Percentiles rank a stretch among this genome's conserved stretches.
phyloP scores from a whole-genome alignment of 2,797 vertebrate species.

The Crypturellus tataupa region DNA sequence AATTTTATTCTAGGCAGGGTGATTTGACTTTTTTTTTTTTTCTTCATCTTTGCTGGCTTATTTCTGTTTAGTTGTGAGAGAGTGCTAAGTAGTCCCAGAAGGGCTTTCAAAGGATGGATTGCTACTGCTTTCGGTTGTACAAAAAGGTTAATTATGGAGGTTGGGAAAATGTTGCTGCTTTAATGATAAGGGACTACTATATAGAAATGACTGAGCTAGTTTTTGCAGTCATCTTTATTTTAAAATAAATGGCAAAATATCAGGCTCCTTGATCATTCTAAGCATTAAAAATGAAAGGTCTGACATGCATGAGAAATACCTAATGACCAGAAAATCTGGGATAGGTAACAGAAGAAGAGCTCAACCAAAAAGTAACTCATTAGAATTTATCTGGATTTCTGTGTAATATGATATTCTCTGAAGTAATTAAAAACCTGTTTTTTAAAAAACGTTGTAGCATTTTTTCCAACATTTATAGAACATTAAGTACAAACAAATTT shows the following conservation, averaged over 20 bases:
- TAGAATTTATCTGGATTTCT: constrained; percentile 16
- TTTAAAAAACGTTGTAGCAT: background rate
- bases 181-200: constrained; percentile 53
- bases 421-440: background rate
- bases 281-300: constrained; percentile 58
- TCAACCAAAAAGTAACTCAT: constrained; percentile 45
- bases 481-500: constrained; percentile 32
- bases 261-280: constrained; percentile 54
- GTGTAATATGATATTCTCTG: background rate
- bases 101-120: constrained; percentile 62
- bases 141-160: constrained; percentile 72
- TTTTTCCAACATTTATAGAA: constrained; percentile 20
- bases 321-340: constrained; percentile 58
- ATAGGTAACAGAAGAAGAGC: constrained; percentile 43
- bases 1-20: constrained; percentile 42
- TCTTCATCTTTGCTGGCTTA: background rate
- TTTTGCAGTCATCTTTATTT: constrained; percentile 71
- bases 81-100: constrained; percentile 65
- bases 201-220: constrained; percentile 57
- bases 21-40: background rate
- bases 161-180: constrained; percentile 63
- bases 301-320: constrained; percentile 57
- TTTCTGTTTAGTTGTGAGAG: constrained; percentile 66
- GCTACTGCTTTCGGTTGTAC: constrained; percentile 40
- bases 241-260: constrained; percentile 72